Evolutionary conservation across 2,113 vertebrate species (phyloP).

Genomic region (Hystrix brachyura): DNA sequence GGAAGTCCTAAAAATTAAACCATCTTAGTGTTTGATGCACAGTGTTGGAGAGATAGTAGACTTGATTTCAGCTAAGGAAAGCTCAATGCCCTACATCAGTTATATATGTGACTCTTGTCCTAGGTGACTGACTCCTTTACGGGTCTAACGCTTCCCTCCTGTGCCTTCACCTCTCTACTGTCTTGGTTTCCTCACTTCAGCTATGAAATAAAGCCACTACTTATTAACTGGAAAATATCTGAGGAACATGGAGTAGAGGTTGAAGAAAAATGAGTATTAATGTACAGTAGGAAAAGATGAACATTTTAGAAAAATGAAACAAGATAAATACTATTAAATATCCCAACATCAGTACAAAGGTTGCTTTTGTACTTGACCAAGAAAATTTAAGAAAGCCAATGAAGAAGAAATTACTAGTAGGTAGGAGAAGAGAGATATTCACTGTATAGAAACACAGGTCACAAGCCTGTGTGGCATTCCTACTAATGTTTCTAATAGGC

Average conservation of each 20-base stretch:
- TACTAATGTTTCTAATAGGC: constrained; percentile 50
- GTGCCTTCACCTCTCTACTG: neutral
- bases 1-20: constrained; percentile 3
- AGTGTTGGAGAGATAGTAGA: neutral
- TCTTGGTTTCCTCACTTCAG: constrained; percentile 42
- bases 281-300: constrained; percentile 1
- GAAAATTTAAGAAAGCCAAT: constrained; percentile 60
- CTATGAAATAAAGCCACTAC: constrained; percentile 60
- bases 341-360: constrained; percentile 26
- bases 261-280: constrained; percentile 61
- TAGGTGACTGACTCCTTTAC: neutral
- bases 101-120: neutral
- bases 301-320: neutral
- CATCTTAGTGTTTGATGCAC: neutral
- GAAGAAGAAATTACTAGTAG: neutral
- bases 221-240: constrained; percentile 64
- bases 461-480: neutral
- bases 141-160: neutral
- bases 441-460: constrained; percentile 8
- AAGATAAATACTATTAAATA: constrained; percentile 50
- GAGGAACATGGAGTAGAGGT: constrained; percentile 12
- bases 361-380: constrained; percentile 23
- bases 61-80: constrained; percentile 8
- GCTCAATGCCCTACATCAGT: neutral
- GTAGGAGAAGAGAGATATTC: neutral